A percentile compares a stretch with the other conserved stretches of the same genome.
These are phyloP conservation scores for Halyomorpha halys DNA, from an alignment of 1,140 invertebrate genomes.

Conservation along the genomic window DNA sequence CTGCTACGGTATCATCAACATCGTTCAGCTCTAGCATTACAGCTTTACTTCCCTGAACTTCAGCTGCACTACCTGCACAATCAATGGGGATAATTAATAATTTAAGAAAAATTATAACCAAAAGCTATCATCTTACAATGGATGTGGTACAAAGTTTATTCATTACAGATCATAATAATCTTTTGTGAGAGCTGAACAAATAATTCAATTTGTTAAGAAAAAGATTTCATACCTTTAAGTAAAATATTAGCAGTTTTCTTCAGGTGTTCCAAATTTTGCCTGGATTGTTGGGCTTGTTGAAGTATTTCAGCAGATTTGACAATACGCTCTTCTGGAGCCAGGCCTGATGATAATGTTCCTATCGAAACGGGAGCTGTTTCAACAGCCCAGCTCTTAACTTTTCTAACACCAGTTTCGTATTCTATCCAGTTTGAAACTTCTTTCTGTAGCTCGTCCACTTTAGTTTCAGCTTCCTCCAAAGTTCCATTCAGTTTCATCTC, in stretches of 20 bases:
- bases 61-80: not conserved
- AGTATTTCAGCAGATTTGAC: not conserved
- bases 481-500: slow-evolving; percentile 22
- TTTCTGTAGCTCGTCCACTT: slow-evolving; percentile 24
- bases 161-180: too few species aligned
- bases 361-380: slow-evolving; percentile 27
- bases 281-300: slow-evolving; percentile 3
- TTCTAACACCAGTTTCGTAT: slow-evolving; percentile 24
- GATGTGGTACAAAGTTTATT: too few species aligned
- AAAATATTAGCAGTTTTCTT: slow-evolving; percentile 15
- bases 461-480: slow-evolving; percentile 21
- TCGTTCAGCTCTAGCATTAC: not conserved
- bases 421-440: slow-evolving; percentile 21
- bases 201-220: too few species aligned
- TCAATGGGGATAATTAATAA: too few species aligned
- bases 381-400: slow-evolving; percentile 24
- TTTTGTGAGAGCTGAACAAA: too few species aligned
- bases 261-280: slow-evolving; percentile 2
- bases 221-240: slow-evolving; percentile 2
- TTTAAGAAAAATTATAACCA: too few species aligned
- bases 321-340: slow-evolving; percentile 20
- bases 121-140: too few species aligned
- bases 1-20: slow-evolving; percentile 40
- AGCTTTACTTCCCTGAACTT: not conserved
- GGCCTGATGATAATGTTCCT: slow-evolving; percentile 2